These are phyloP conservation scores for Peucedramus taeniatus DNA, from an alignment of 2,113 vertebrate species.

Conservation along the genomic window DNA sequence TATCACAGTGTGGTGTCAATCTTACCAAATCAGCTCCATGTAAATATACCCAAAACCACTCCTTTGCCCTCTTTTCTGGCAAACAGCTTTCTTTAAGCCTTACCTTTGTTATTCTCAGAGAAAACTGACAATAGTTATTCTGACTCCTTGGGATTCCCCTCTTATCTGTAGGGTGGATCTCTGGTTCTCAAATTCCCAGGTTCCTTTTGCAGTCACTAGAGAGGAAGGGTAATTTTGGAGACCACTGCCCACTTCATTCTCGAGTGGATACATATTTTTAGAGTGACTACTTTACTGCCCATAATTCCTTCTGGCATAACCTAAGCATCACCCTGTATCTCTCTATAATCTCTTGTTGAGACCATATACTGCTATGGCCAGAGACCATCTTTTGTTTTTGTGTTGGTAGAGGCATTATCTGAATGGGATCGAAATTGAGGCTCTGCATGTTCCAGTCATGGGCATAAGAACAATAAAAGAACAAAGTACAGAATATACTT, in stretches of 20 bases:
- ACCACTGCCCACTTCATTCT: neutral
- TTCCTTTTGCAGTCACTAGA: neutral
- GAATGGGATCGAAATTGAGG: slow-evolving; percentile 9
- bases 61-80: neutral
- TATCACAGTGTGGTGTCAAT: neutral
- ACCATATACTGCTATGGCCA: neutral
- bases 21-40: neutral
- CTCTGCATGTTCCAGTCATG: neutral
- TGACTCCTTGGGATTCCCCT: neutral
- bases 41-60: neutral
- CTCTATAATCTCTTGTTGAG: neutral
- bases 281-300: neutral
- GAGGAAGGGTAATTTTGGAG: neutral
- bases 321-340: neutral
- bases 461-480: slow-evolving; percentile 19
- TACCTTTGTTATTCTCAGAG: neutral
- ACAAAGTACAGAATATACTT: neutral
- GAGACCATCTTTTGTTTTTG: slow-evolving; percentile 5
- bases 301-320: neutral
- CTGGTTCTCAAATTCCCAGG: neutral
- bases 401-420: neutral
- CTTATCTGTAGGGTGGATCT: neutral
- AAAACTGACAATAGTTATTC: neutral
- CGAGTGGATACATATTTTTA: neutral
- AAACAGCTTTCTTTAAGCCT: neutral